These are phyloP conservation scores for Ennomos fuscantarius DNA, from an alignment of 2,888 invertebrate species.

Conservation along the genomic window DNA sequence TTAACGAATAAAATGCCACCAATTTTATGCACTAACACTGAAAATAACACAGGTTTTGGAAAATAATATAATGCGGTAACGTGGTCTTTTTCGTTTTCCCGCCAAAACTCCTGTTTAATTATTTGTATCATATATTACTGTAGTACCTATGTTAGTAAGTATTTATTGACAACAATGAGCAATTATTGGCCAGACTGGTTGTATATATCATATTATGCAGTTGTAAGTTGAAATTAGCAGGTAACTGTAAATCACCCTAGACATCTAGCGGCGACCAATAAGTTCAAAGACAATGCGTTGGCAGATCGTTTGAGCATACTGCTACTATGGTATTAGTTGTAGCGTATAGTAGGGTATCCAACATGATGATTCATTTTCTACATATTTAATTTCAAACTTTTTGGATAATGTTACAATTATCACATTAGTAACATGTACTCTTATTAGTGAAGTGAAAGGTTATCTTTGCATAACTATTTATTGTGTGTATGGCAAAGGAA, in stretches of 20 bases:
- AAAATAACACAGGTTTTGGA: no score
- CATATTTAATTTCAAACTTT: no score
- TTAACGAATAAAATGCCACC: no score
- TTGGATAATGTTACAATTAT: no score
- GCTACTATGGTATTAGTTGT: conserved; percentile 57
- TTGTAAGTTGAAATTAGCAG: conserved; percentile 51
- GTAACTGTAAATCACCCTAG: conserved; percentile 65
- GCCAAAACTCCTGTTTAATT: no score
- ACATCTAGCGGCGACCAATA: conserved; percentile 74
- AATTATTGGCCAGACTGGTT: conserved; percentile 1
- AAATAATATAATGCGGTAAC: no score
- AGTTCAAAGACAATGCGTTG: conserved; percentile 82
- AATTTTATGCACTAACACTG: no score
- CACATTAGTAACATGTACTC: no score
- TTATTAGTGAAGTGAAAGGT: no score
- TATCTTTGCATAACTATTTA: no score
- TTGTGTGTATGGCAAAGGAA: no score
- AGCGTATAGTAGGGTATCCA: conserved; percentile 29
- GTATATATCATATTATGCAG: neutral
- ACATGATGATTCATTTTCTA: neutral
- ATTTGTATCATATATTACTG: neutral
- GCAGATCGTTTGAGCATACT: conserved; percentile 80
- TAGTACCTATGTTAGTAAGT: neutral
- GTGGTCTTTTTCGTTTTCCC: no score
- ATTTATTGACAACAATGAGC: neutral